Percentiles rank a stretch among this genome's conserved stretches.
Conservation (phyloP, 2,113 vertebrate species). For the Petroica traversi region DNA sequence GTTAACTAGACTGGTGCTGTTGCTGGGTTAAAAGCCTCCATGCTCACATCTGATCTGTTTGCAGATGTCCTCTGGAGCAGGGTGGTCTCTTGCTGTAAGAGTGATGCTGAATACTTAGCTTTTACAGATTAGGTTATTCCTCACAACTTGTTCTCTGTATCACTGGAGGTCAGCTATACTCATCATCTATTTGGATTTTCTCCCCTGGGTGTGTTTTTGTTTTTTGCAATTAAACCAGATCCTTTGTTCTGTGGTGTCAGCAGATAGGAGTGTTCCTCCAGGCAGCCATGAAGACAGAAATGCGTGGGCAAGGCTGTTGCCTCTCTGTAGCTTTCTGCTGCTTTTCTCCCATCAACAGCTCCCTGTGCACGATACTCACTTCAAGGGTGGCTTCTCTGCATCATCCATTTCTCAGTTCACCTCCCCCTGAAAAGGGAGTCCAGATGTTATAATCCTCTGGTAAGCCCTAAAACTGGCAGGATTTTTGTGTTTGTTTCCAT, state of each 20-base stretch:
- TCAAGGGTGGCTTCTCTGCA: not conserved
- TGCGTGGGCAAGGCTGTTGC: not conserved
- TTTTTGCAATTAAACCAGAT: not conserved
- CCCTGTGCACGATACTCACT: fast-evolving
- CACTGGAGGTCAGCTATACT: not conserved
- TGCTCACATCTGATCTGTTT: not conserved
- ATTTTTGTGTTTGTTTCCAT: constrained; percentile 41
- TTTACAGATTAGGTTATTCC: not conserved
- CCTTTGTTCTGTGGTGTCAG: not conserved
- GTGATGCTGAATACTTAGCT: not conserved
- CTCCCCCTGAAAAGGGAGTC: not conserved
- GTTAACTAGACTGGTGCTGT: not conserved
- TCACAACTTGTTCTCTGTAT: not conserved
- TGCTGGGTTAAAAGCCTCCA: not conserved
- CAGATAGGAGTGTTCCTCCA: not conserved
- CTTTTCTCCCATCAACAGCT: not conserved
- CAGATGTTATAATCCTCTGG: constrained; percentile 1
- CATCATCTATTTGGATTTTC: not conserved
- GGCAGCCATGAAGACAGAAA: not conserved
- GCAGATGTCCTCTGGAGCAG: not conserved
- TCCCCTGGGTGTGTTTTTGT: not conserved
- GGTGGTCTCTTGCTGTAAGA: constrained; percentile 1
- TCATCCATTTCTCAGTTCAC: not conserved
- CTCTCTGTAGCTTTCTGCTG: not conserved
- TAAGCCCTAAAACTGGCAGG: constrained; percentile 16